Evolutionary conservation across 2,113 vertebrate genomes (phyloP), one percentile per base, ranked within the genome.

Genomic region (Hippotragus niger): DNA sequence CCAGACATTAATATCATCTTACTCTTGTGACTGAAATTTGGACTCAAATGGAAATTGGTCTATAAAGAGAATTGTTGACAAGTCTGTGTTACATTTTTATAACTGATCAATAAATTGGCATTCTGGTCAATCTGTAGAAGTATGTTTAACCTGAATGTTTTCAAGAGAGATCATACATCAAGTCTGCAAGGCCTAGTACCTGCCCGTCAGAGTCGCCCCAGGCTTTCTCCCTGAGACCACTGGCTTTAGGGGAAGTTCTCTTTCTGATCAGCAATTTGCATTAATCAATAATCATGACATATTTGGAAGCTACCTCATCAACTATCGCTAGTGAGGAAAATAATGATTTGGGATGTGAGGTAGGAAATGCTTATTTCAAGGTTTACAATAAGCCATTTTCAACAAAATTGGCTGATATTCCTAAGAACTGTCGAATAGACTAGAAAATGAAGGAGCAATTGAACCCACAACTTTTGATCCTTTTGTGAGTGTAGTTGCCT

Each of bases 401-500:
- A 58, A 43, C 19, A 93, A 88, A 78, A 64, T 74, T 80, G 60
- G 31, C 78, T 91, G 78, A 74, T 84, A n/a, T 15, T 87, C 9
- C 31, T 0, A 97, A 87, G 57, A 80, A 43, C 16, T 84, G 40
- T 91, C 17, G 52, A 4, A 74, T 25, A 95, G 96, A 40, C 60
- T 53, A 91, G 67, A 94, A 90, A 57, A 76, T 53, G 74, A 88
- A 55, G 57, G 52, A 82, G 85, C 50, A 85, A 89, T 31, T 81
- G 93, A 52, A 21, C 19, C 16, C 8, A 29, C 23, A 82, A 76
- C 23, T 87, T 93, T 43, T 64, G 43, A 92, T 62, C 21, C 90
- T 98, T 91, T 98, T 88, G 36, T 43, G 31, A 95, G 53, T 94
- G 88, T 71, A 82, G 84, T 16, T 97, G 93, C 60, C 33, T 14